Base-by-base conservation (phyloP, 2,113 vertebrate species). In the Hemibagrus wyckioides region DNA sequence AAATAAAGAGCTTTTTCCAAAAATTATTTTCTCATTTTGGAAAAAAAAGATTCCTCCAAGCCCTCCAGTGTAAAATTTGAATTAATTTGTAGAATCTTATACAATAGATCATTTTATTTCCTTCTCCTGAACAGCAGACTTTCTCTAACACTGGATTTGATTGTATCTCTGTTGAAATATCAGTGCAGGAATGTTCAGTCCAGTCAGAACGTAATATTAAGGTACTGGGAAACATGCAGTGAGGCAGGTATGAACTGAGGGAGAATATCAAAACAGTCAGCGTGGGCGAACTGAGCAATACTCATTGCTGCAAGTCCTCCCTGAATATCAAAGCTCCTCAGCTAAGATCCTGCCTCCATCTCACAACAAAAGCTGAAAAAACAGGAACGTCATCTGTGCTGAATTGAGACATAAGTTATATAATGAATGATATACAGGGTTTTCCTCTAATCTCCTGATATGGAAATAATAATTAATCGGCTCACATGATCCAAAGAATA, bases 221-320 rank as follows among this genome's bases (percentile, higher is more conserved):
- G 30, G 52, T 15, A 1, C 67, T 59, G 56, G 36, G 33, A 8
- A 84, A 75, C 69, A 41, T n/a, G 69, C 83, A 33, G 54, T 23
- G 39, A 36, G 30, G 39, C 84, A 79, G 84, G 71, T 85, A 23
- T 36, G 71, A 59, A 84, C 65, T 30, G 52, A 73, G 28, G 69
- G 63, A 83, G 82, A 41, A 76, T 75, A 59, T 59, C 28, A 77
- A 57, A 79, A 50, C 75, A 80, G 59, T 33, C 50, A 50, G 59
- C 25, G 84, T 80, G 75, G 75, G 48, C 23, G 50, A 65, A 50
- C 57, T 50, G 59, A 67, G 75, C 50, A 77, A 85, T 63, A 21
- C n/a, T 28, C n/a, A 48, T 76, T 76, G 73, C 28, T 76, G 41
- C n/a, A 15, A 48, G 57, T 59, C 84, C 71, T 79, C 41, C 3